Conservation (phyloP, 2,797 vertebrate species). For the Esox masquinongy region DNA sequence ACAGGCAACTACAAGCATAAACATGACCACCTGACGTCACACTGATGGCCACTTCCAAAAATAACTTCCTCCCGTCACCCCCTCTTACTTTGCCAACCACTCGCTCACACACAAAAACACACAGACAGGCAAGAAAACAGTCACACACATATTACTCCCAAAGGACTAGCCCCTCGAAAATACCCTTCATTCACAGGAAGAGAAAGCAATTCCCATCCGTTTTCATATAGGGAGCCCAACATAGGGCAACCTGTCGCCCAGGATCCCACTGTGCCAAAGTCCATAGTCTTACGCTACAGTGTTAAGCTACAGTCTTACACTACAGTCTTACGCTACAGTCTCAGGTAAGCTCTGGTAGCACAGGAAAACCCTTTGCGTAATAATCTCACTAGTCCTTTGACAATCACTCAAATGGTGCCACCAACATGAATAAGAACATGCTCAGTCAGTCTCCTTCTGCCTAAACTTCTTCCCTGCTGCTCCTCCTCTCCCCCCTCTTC, state of each 20-base stretch:
- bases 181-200: slow-evolving; percentile 12
- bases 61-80: slow-evolving; percentile 20
- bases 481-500: neutral
- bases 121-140: too few relatives aligned
- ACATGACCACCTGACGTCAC: neutral
- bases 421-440: neutral
- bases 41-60: slow-evolving; percentile 22
- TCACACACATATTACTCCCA: slow-evolving; percentile 11
- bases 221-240: slow-evolving; percentile 11
- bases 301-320: too few relatives aligned
- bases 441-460: neutral
- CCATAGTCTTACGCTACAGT: too few relatives aligned
- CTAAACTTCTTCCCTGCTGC: neutral
- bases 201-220: slow-evolving; percentile 26
- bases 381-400: neutral
- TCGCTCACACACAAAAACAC: neutral
- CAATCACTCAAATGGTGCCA: neutral
- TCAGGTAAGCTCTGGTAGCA: neutral
- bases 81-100: neutral
- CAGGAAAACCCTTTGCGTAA: neutral
- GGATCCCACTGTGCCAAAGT: neutral
- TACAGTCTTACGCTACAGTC: too few relatives aligned
- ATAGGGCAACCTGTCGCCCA: neutral
- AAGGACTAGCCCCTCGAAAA: slow-evolving; percentile 14
- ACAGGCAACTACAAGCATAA: slow-evolving; percentile 5